These are phyloP conservation scores for Perodicticus potto DNA, from an alignment of 2,797 vertebrate species.

Conservation along the genomic window DNA sequence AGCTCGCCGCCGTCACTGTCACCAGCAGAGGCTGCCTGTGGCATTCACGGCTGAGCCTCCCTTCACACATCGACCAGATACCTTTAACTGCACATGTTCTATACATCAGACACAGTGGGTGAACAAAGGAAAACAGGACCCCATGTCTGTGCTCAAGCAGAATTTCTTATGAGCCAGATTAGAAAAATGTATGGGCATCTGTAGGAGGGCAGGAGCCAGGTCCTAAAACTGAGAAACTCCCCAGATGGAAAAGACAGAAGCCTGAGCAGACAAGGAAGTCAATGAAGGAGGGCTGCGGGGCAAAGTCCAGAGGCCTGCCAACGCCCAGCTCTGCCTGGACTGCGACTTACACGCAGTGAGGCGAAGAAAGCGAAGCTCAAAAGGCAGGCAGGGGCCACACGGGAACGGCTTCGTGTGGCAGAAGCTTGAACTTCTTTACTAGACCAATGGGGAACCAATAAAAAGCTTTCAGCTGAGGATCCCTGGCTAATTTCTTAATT, in stretches of 20 bases:
- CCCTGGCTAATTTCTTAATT: background rate
- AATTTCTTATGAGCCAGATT: background rate
- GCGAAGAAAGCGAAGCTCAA: background rate
- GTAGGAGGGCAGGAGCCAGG: background rate
- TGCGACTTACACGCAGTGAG: background rate
- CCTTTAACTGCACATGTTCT: background rate
- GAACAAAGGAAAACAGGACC: background rate
- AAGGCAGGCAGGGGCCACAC: background rate
- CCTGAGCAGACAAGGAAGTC: background rate
- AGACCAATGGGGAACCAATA: background rate
- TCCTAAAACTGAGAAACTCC: background rate
- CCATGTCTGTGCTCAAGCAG: background rate
- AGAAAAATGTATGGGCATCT: background rate
- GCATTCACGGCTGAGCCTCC: background rate
- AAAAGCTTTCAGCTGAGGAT: background rate
- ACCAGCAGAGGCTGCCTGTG: background rate
- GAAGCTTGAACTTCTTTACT: background rate
- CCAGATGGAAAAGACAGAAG: background rate
- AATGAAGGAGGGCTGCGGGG: background rate
- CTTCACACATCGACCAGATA: background rate
- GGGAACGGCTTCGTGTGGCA: background rate
- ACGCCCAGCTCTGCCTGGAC: background rate
- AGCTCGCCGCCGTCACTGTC: background rate
- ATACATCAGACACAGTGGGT: background rate
- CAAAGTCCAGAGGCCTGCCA: background rate